Evolutionary conservation across 2,797 vertebrate genomes (phyloP).

Genomic region (Oreochromis mossambicus): DNA sequence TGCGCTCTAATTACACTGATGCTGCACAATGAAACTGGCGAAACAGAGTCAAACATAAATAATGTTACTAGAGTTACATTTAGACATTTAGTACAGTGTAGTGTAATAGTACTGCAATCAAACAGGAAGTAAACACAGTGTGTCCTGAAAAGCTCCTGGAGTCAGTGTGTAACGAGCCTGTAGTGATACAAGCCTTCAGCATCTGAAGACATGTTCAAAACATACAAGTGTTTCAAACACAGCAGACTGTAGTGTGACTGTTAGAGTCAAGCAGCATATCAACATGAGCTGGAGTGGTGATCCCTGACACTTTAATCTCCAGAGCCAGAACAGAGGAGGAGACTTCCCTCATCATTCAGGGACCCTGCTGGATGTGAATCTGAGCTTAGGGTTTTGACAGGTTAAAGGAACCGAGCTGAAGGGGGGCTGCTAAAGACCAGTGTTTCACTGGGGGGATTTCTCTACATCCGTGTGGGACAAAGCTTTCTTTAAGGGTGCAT

Average conservation of each 20-base stretch:
- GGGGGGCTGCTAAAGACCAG: neutral
- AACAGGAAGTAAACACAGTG: neutral
- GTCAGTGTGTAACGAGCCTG: slow-evolving; percentile 12
- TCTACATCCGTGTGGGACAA: slow-evolving; percentile 23
- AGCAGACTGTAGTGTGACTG: neutral
- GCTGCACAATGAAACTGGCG: slow-evolving; percentile 1
- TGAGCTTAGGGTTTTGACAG: neutral
- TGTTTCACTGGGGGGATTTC: neutral
- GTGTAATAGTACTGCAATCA: neutral
- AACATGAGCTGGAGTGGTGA: neutral
- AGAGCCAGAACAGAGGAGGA: neutral
- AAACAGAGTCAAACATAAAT: slow-evolving; percentile 37
- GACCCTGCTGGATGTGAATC: neutral
- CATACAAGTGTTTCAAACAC: neutral
- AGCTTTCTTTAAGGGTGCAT: neutral
- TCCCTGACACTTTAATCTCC: neutral
- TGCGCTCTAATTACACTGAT: slow-evolving; percentile 4
- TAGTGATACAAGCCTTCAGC: neutral
- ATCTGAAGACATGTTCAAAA: neutral
- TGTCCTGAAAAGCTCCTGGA: neutral
- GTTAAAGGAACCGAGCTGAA: neutral
- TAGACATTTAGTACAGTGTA: neutral
- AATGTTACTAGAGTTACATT: neutral
- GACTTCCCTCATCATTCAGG: neutral
- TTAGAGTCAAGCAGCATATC: neutral